Evolutionary conservation across 1,140 invertebrate genomes (phyloP).

Genomic region (Zelostemma sp.): DNA sequence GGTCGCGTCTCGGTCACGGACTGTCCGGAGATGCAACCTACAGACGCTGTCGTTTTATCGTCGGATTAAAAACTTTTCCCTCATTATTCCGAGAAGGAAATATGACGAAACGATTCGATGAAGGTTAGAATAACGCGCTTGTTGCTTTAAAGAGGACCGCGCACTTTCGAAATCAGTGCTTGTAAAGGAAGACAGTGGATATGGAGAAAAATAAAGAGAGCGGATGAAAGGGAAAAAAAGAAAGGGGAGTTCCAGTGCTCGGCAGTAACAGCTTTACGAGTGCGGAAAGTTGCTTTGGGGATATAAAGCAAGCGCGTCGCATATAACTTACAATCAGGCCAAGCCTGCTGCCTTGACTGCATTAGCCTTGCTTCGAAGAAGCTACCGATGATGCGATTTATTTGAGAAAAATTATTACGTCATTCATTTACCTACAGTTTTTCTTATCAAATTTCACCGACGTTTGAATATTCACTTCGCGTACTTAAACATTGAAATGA

Average conservation of each 20-base stretch:
- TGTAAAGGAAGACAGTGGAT: slow-evolving; percentile 48
- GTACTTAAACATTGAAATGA: no score
- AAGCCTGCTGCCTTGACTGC: slow-evolving; percentile 42
- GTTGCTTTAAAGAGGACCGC: slow-evolving; percentile 54
- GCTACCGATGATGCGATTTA: slow-evolving; percentile 51
- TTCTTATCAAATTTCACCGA: no score
- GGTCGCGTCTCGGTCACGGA: slow-evolving; percentile 35
- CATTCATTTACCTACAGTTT: slow-evolving; percentile 31
- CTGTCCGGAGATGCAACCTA: slow-evolving; percentile 16
- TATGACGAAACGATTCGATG: no score
- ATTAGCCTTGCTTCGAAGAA: slow-evolving; percentile 36
- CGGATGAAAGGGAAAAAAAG: slow-evolving; percentile 27
- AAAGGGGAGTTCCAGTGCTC: slow-evolving; percentile 41
- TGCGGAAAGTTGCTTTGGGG: slow-evolving; percentile 66
- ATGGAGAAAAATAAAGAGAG: slow-evolving; percentile 47
- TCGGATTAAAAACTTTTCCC: no score
- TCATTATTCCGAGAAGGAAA: no score
- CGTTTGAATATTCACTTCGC: no score
- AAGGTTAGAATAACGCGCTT: slow-evolving; percentile 25
- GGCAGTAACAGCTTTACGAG: slow-evolving; percentile 66
- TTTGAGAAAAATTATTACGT: slow-evolving; percentile 38
- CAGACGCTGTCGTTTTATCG: no score
- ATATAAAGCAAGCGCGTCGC: slow-evolving; percentile 69
- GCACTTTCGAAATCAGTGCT: slow-evolving; percentile 53
- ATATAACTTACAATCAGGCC: slow-evolving; percentile 71